These are phyloP conservation scores for Corythaeola cristata DNA, from an alignment of 2,113 vertebrate species.

Conservation along the genomic window DNA sequence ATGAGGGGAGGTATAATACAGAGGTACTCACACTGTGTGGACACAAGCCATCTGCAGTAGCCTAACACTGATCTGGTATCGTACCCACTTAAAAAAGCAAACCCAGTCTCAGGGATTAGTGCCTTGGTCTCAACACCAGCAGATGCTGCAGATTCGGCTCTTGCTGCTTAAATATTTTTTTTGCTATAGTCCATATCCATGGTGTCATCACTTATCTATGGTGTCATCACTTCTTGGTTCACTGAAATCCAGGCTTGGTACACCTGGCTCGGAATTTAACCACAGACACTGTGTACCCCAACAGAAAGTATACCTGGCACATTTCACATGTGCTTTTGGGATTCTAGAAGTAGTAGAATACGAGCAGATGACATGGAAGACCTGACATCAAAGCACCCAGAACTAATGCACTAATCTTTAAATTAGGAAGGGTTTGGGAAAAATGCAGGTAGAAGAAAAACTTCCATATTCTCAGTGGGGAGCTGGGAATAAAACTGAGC, in stretches of 20 bases:
- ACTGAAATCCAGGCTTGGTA: background rate
- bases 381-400: background rate
- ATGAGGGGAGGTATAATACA: background rate
- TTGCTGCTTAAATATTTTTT: background rate
- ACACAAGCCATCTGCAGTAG: background rate
- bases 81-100: background rate
- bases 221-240: background rate
- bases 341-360: background rate
- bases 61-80: background rate
- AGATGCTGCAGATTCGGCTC: background rate
- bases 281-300: background rate
- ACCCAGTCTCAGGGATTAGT: background rate
- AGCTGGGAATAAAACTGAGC: background rate
- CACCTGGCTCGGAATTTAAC: background rate
- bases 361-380: background rate
- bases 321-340: background rate
- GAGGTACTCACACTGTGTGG: background rate
- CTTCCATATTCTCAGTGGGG: background rate
- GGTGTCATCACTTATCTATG: background rate
- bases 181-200: background rate
- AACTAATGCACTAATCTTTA: background rate
- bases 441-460: background rate
- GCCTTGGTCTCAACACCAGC: background rate
- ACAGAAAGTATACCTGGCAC: background rate
- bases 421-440: background rate